A percentile compares a stretch with the other conserved stretches of the same genome.
phyloP scores from a whole-genome alignment of 1,140 invertebrate species.

The Tyrophagus putrescentiae region DNA sequence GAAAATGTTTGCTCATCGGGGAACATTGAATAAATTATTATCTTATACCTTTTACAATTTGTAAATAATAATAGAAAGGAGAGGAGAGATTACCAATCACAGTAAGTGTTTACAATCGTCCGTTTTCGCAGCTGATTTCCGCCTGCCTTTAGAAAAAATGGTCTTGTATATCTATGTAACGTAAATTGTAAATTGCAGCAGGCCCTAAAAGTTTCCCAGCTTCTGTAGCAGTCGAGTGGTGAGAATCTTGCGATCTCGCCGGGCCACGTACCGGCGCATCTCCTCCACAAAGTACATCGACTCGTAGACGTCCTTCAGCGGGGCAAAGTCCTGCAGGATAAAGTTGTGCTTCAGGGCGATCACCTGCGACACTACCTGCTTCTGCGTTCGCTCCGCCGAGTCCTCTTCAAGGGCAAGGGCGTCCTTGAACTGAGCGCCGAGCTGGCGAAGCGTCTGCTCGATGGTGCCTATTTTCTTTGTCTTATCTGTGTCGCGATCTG shows the following conservation, averaged over 20 bases:
- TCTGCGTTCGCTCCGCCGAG: not conserved
- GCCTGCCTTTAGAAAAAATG: too few species aligned
- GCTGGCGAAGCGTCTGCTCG: not conserved
- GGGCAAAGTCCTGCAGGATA: constrained; percentile 17
- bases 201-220: constrained; percentile 10
- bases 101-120: too few species aligned
- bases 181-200: too few species aligned
- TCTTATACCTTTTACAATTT: too few species aligned
- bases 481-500: constrained; percentile 11
- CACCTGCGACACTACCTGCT: not conserved
- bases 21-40: too few species aligned
- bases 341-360: constrained; percentile 21
- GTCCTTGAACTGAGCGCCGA: not conserved
- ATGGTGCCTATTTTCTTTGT: not conserved
- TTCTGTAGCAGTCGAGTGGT: not conserved
- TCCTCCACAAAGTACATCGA: not conserved
- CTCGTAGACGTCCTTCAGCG: constrained; percentile 13
- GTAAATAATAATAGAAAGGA: too few species aligned
- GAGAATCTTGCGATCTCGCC: constrained; percentile 4
- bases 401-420: not conserved
- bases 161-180: too few species aligned
- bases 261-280: not conserved
- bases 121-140: too few species aligned
- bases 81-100: too few species aligned
- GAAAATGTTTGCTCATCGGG: too few species aligned